Evolutionary conservation across 1,140 invertebrate species (phyloP).

Genomic region (Drosophila cardini): DNA sequence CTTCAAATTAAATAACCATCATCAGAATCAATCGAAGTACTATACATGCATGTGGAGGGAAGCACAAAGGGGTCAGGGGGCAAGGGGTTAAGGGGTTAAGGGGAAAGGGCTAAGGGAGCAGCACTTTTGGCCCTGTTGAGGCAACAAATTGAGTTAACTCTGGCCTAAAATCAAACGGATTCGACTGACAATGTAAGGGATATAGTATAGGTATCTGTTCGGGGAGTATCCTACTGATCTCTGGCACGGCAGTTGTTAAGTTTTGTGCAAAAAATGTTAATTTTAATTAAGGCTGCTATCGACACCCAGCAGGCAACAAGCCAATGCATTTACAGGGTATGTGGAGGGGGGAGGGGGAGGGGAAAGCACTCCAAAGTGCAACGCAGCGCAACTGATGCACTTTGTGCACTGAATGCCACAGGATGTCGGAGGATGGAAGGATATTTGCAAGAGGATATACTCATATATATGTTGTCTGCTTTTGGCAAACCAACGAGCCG

Average conservation of each 20-base stretch:
- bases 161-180: constrained; percentile 69
- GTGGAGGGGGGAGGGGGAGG: no score
- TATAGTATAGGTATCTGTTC: neutral
- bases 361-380: constrained; percentile 75
- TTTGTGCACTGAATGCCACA: constrained; percentile 47
- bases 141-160: constrained; percentile 77
- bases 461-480: constrained; percentile 55
- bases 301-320: constrained; percentile 59
- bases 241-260: constrained; percentile 50
- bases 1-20: constrained; percentile 83
- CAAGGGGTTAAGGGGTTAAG: no score
- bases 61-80: neutral
- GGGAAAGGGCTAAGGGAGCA: neutral
- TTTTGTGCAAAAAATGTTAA: constrained; percentile 84
- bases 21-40: constrained; percentile 72
- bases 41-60: neutral
- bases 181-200: constrained; percentile 59
- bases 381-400: constrained; percentile 79
- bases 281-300: constrained; percentile 84
- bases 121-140: constrained; percentile 26
- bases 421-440: neutral
- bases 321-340: constrained; percentile 46
- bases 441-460: constrained; percentile 26
- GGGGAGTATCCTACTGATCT: constrained; percentile 21
- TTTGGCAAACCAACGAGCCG: constrained; percentile 65